Evolutionary conservation across 1,140 invertebrate species (phyloP).

Genomic region (Calephelis virginiensis): DNA sequence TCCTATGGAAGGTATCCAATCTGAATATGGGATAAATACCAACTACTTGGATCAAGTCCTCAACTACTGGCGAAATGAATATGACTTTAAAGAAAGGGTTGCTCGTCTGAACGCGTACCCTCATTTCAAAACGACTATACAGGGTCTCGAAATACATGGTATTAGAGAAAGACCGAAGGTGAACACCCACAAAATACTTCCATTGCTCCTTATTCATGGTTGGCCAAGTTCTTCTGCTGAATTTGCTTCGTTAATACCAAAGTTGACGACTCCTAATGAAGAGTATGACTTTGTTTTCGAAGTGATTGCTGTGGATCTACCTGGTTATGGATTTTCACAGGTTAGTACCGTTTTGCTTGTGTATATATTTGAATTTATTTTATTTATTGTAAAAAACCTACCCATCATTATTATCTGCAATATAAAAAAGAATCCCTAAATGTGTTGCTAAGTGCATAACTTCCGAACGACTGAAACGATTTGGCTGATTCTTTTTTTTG

Average conservation of each 20-base stretch:
- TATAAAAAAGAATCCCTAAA: no score
- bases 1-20: conserved; percentile 84
- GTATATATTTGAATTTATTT: no score
- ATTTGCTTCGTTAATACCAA: conserved; percentile 89
- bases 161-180: conserved; percentile 80
- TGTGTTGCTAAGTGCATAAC: no score
- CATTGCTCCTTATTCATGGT: conserved; percentile 89
- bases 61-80: conserved; percentile 85
- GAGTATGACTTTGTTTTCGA: conserved; percentile 87
- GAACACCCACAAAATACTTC: conserved; percentile 78
- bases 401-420: no score
- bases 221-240: conserved; percentile 95
- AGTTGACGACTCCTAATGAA: conserved; percentile 81
- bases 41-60: conserved; percentile 83
- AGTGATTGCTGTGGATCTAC: conserved; percentile 88
- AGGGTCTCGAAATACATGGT: conserved; percentile 87
- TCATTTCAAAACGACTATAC: conserved; percentile 87
- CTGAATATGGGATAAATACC: conserved; percentile 89
- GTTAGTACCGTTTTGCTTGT: conserved; percentile 44
- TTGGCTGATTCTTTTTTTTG: no score
- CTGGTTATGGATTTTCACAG: conserved; percentile 93
- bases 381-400: no score
- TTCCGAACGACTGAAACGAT: no score
- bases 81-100: conserved; percentile 86
- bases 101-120: conserved; percentile 83